Percentiles rank a stretch among this genome's conserved stretches.
phyloP scores from a whole-genome alignment of 2,888 invertebrate species.

The Caenorhabditis uteleia region DNA sequence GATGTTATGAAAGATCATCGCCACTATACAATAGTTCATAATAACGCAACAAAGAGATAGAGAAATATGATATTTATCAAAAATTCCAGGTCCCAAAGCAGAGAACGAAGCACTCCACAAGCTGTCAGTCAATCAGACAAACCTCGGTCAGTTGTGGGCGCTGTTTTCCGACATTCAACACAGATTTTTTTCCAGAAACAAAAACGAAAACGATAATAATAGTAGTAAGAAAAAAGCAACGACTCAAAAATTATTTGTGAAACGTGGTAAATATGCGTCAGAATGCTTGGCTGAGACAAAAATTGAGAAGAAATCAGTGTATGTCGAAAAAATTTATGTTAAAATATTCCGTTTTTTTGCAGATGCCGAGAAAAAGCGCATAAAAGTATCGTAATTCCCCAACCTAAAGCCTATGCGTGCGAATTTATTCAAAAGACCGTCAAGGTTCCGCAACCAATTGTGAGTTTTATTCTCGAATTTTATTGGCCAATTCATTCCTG shows the following conservation, averaged over 20 bases:
- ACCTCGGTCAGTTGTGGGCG: constrained; percentile 41
- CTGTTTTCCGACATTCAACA: constrained; percentile 4
- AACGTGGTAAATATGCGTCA: constrained; percentile 25
- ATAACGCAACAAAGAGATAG: neutral
- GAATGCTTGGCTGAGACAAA: constrained; percentile 50
- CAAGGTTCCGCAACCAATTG: constrained; percentile 4
- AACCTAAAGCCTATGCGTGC: constrained; percentile 11
- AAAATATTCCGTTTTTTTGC: constrained; percentile 12
- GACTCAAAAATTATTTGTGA: constrained; percentile 19
- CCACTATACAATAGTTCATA: too few relatives aligned
- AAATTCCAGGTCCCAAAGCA: constrained; percentile 29
- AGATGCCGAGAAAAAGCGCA: constrained; percentile 45
- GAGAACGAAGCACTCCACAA: constrained; percentile 29
- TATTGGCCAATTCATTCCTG: neutral
- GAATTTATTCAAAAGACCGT: constrained; percentile 36
- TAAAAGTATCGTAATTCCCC: constrained; percentile 34
- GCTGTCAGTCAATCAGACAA: constrained; percentile 40
- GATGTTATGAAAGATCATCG: neutral
- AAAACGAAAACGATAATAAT: neutral
- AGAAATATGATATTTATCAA: neutral
- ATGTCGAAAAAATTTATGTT: constrained; percentile 12
- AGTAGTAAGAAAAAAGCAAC: neutral
- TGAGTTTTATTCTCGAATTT: constrained; percentile 2
- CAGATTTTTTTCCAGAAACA: neutral
- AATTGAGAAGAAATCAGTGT: constrained; percentile 46